A percentile compares a stretch with the other conserved stretches of the same genome.
phyloP scores from a whole-genome alignment of 2,113 vertebrate species.

The Oncorhynchus clarkii region DNA sequence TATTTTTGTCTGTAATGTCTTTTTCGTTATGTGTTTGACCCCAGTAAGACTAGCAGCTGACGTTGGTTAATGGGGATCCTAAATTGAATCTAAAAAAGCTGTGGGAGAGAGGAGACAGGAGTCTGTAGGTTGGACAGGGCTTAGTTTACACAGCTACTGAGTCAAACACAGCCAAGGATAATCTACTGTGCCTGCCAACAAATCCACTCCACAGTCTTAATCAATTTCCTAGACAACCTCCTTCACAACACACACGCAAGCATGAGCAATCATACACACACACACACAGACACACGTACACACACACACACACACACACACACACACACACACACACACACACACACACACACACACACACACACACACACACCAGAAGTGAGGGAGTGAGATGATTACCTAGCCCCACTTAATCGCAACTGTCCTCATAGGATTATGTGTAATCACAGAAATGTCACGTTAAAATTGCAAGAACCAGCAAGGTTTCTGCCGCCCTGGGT shows the following conservation, averaged over 20 bases:
- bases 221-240: constrained; percentile 46
- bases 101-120: constrained; percentile 8
- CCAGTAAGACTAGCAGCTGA: too few relatives aligned
- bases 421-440: constrained; percentile 53
- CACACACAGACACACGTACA: background rate
- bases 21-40: too few relatives aligned
- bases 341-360: background rate
- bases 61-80: too few relatives aligned
- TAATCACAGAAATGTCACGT: constrained; percentile 68
- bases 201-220: constrained; percentile 53
- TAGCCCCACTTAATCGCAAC: constrained; percentile 61
- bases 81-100: too few relatives aligned
- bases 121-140: constrained; percentile 29
- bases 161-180: constrained; percentile 37
- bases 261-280: background rate
- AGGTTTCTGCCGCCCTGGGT: background rate
- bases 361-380: background rate
- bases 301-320: constrained; percentile 20
- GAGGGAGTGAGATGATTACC: constrained; percentile 54
- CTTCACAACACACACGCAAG: constrained; percentile 6
- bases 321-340: background rate
- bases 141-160: constrained; percentile 7
- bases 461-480: constrained; percentile 51
- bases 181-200: constrained; percentile 52
- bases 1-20: too few relatives aligned